These are phyloP conservation scores for Scaptomyza flava DNA, from an alignment of 2,888 invertebrate genomes.

Conservation along the genomic window DNA sequence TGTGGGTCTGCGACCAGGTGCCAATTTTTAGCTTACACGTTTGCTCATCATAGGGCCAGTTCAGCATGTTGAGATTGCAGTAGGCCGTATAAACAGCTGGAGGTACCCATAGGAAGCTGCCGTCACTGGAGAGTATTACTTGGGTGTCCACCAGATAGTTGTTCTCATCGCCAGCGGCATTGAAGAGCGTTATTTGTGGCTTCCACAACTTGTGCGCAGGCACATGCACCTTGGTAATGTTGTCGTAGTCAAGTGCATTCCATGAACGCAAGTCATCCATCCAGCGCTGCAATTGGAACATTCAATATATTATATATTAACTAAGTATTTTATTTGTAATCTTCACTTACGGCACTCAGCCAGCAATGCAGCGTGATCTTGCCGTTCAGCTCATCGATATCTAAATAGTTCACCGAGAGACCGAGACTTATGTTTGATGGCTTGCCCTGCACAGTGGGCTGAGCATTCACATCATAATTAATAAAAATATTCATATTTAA, in stretches of 20 bases:
- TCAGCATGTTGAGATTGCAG: constrained; percentile 88
- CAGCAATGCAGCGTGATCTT: constrained; percentile 87
- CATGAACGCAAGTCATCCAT: constrained; percentile 90
- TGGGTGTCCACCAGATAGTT: constrained; percentile 84
- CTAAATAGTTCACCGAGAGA: constrained; percentile 87
- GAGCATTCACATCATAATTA: constrained; percentile 83
- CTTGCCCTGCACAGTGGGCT: constrained; percentile 77
- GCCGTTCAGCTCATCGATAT: constrained; percentile 88
- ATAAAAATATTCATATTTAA: constrained; percentile 85
- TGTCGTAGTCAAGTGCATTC: constrained; percentile 89
- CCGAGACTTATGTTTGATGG: constrained; percentile 83
- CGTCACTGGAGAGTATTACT: constrained; percentile 51
- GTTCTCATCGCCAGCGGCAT: constrained; percentile 87
- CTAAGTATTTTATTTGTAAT: neutral
- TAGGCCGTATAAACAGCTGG: constrained; percentile 88
- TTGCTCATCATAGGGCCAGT: constrained; percentile 92
- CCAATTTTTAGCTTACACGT: constrained; percentile 88
- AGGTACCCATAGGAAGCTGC: constrained; percentile 87
- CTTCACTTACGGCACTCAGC: constrained; percentile 86
- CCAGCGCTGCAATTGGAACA: constrained; percentile 87
- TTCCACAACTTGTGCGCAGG: constrained; percentile 91
- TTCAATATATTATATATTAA: neutral
- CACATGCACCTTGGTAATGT: constrained; percentile 86
- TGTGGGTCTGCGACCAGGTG: constrained; percentile 89
- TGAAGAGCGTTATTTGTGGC: constrained; percentile 89